Conservation (phyloP, 2,113 vertebrate genomes). For the Odobenus rosmarus region DNA sequence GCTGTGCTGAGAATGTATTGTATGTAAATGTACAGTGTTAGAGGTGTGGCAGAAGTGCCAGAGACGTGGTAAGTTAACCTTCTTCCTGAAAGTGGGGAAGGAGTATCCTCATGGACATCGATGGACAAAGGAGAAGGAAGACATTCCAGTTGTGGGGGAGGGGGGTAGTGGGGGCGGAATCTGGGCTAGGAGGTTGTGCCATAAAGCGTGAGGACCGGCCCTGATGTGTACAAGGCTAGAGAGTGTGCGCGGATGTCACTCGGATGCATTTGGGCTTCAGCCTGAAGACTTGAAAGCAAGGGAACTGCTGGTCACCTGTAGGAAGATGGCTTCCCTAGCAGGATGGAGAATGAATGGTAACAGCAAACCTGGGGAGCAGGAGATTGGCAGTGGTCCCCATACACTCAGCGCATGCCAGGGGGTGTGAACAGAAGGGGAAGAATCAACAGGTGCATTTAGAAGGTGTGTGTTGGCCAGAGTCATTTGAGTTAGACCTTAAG, state of each 20-base stretch:
- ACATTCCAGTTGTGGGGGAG: background rate
- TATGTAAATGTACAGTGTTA: fast-evolving
- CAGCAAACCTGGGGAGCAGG: background rate
- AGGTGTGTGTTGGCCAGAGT: background rate
- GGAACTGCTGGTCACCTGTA: fast-evolving
- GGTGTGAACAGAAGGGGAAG: background rate
- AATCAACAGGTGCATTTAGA: background rate
- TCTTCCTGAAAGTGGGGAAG: background rate
- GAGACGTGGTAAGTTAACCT: fast-evolving
- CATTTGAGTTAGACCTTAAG: background rate
- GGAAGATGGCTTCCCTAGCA: background rate
- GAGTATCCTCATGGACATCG: fast-evolving
- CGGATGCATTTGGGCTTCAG: background rate
- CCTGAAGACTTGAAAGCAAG: background rate
- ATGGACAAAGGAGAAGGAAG: background rate
- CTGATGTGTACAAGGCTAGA: background rate
- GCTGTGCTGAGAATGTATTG: background rate
- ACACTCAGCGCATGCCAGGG: fast-evolving
- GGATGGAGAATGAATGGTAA: background rate
- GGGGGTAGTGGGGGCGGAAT: background rate
- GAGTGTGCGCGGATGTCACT: background rate
- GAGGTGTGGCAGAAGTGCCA: background rate
- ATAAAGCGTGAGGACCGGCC: background rate
- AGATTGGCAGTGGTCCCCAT: fast-evolving
- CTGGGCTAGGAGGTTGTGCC: background rate